A percentile compares a stretch with the other conserved stretches of the same genome.
phyloP scores from a whole-genome alignment of 2,113 vertebrate genomes.

The Scolopax mira region DNA sequence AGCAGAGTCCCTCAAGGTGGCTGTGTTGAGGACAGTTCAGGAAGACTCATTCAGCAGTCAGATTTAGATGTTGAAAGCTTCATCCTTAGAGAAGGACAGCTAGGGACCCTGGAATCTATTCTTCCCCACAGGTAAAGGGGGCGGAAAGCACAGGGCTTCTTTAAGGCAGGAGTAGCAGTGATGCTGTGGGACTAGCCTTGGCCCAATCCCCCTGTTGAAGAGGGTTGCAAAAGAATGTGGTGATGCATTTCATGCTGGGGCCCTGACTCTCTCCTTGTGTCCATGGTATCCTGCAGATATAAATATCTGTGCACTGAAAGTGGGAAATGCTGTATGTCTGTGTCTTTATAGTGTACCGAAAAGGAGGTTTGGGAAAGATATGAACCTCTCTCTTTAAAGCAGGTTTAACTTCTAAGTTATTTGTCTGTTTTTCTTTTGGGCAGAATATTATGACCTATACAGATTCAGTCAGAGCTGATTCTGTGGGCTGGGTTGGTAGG shows the following conservation, averaged over 20 bases:
- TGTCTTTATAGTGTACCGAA: not conserved
- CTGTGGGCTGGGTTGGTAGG: not conserved
- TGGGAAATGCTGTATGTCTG: not conserved
- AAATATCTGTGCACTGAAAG: not conserved
- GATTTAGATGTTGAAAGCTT: slow-evolving; percentile 39
- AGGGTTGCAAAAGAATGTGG: not conserved
- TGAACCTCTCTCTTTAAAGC: not conserved
- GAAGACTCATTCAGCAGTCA: slow-evolving; percentile 34
- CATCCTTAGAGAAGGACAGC: slow-evolving; percentile 43
- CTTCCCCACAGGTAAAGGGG: slow-evolving; percentile 52
- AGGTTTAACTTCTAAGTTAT: not conserved
- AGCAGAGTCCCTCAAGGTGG: not conserved
- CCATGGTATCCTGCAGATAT: not conserved
- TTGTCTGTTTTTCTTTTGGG: not conserved
- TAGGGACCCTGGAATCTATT: slow-evolving; percentile 4
- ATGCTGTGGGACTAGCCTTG: not conserved
- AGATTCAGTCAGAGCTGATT: not conserved
- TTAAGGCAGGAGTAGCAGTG: not conserved
- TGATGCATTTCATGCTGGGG: not conserved
- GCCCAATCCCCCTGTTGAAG: not conserved
- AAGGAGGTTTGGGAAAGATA: not conserved
- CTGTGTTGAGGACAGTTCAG: slow-evolving; percentile 19
- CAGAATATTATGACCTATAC: not conserved
- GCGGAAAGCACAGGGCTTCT: not conserved
- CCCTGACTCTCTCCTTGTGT: not conserved